Base-by-base conservation (phyloP, 2,113 vertebrate genomes). In the Labeo catla region DNA sequence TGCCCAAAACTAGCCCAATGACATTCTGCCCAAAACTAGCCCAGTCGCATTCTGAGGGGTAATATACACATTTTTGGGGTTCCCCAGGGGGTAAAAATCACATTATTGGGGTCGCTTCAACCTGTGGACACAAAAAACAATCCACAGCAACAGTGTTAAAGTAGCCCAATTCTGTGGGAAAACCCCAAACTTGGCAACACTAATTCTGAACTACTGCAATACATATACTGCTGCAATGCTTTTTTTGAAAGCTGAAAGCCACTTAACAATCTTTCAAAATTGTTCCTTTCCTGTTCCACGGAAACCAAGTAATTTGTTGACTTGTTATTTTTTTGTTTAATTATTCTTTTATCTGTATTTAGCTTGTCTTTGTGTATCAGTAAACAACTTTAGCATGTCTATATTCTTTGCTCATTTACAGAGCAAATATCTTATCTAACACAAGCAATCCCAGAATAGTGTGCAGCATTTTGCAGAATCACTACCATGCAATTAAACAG, bases 401-500 rank as follows among this genome's bases (percentile, higher is more conserved):
- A 7, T n/a, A 7, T n/a, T 61, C 57, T 61, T 61, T 50, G 73
- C 4, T 79, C 52, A 68, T 79, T 85, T n/a, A 68, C 52, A 63
- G 21, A 70, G 21, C 21, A 45, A 5, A 12, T 9, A 21, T 34
- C 8, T 66, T 21, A 80, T 84, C 36, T 8, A 73, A n/a, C 8
- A 4, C 2, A 43, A 45, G 12, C 15, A 5, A 80, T 21, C 57
- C 70, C 54, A 8, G 63, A 73, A 19, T 74, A 65, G 70, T 61
- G 6, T 54, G 19, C 19, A 10, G 12, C 43, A n/a, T 57, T 45
- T 57, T 45, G 12, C n/a, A 28, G 36, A 54, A 15, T 54, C 43
- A 45, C 61, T 10, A 8, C 11, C 13, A n/a, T 4, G 23, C 66
- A 88, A 88, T 86, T 84, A 88, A 88, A 84, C 36, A 10, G 0